These are phyloP conservation scores for Larimichthys crocea DNA, from an alignment of 2,113 vertebrate species.

Conservation along the genomic window DNA sequence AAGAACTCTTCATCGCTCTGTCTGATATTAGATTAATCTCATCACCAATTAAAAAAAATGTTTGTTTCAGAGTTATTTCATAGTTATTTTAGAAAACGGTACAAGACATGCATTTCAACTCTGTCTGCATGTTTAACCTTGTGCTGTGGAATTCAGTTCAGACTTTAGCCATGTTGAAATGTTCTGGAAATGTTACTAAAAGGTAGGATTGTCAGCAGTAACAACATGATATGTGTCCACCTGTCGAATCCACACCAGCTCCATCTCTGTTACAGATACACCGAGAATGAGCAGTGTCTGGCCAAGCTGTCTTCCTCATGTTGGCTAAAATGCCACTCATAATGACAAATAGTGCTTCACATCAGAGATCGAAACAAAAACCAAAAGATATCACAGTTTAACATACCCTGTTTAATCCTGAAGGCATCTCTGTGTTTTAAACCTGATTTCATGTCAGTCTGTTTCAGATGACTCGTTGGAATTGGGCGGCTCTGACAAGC, in stretches of 20 bases:
- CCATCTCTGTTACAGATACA: background rate
- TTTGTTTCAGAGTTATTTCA: background rate
- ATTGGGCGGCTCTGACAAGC: constrained; percentile 79
- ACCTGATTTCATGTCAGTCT: constrained; percentile 80
- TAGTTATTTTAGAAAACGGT: background rate
- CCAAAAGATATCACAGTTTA: background rate
- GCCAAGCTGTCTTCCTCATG: background rate
- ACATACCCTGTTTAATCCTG: background rate
- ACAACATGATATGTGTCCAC: background rate
- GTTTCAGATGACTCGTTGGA: constrained; percentile 95
- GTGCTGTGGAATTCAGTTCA: too few relatives aligned
- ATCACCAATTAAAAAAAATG: too few relatives aligned
- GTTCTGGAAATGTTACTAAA: too few relatives aligned
- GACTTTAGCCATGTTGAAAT: too few relatives aligned
- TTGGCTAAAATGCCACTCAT: background rate
- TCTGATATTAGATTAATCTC: too few relatives aligned
- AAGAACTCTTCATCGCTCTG: too few relatives aligned
- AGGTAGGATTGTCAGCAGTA: background rate
- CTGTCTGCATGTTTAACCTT: too few relatives aligned
- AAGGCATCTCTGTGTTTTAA: background rate
- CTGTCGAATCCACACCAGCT: background rate
- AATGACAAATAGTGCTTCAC: background rate
- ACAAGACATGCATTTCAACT: background rate
- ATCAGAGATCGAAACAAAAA: background rate
- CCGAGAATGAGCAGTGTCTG: background rate